Evolutionary conservation across 2,888 invertebrate species (phyloP).

Genomic region (Coronaproctus castanopsis): DNA sequence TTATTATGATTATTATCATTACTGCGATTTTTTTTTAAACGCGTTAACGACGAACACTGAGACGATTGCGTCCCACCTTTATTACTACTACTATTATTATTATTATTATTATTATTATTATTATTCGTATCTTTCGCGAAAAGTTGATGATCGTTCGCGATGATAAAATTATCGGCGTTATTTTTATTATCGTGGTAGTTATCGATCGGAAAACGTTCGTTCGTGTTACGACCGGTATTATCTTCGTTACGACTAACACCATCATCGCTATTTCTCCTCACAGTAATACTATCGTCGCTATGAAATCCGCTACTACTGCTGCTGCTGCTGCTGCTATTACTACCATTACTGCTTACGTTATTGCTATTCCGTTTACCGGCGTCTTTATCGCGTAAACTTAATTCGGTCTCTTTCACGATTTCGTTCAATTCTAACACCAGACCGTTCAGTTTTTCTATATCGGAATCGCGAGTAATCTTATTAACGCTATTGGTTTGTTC

Average conservation of each 20-base stretch:
- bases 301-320: background rate
- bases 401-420: slow-evolving; percentile 3
- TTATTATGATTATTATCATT: no score
- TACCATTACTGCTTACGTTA: background rate
- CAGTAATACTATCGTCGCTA: background rate
- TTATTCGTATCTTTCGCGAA: no score
- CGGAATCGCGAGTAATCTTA: background rate
- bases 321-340: background rate
- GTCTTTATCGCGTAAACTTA: background rate
- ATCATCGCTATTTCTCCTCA: background rate
- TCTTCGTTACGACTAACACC: background rate
- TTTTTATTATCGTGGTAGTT: background rate
- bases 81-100: background rate
- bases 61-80: background rate
- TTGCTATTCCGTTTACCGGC: no score
- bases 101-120: background rate
- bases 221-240: background rate
- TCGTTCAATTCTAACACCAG: slow-evolving; percentile 8
- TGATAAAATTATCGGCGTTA: background rate
- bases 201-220: no score
- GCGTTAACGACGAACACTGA: background rate
- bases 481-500: background rate
- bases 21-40: no score
- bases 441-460: slow-evolving; percentile 8
- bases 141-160: no score